Evolutionary conservation across 1,140 invertebrate genomes (phyloP).

Genomic region (Caenorhabditis brenneri): DNA sequence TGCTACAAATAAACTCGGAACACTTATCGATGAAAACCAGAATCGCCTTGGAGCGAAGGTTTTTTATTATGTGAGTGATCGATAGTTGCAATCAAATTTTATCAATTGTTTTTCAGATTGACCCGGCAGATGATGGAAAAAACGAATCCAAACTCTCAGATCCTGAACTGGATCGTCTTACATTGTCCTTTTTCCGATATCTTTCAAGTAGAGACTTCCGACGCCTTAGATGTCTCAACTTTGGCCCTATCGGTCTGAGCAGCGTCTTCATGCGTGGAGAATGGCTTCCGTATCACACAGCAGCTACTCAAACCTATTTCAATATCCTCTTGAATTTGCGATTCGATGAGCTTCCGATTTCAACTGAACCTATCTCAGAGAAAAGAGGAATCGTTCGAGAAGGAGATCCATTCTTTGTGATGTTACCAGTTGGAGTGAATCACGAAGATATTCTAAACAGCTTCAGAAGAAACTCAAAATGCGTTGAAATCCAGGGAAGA

Average conservation of each 20-base stretch:
- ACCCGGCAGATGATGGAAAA: background rate
- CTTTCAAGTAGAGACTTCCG: background rate
- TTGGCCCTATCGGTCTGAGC: background rate
- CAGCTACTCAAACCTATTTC: background rate
- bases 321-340: background rate
- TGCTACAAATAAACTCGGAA: background rate
- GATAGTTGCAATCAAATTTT: too few relatives aligned
- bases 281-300: background rate
- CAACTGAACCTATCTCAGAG: background rate
- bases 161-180: background rate
- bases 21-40: background rate
- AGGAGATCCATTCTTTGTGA: background rate
- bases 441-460: background rate
- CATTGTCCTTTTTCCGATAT: background rate
- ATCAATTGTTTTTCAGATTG: background rate
- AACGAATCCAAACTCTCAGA: background rate
- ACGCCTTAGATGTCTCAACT: background rate
- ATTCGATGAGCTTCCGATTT: background rate
- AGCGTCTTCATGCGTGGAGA: background rate
- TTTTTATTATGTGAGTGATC: background rate
- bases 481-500: background rate
- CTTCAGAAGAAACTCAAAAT: background rate
- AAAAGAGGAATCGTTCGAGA: background rate
- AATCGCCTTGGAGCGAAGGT: background rate
- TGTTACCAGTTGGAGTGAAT: background rate